phyloP scores from a whole-genome alignment of 2,888 invertebrate genomes.

The Watsonalla binaria region DNA sequence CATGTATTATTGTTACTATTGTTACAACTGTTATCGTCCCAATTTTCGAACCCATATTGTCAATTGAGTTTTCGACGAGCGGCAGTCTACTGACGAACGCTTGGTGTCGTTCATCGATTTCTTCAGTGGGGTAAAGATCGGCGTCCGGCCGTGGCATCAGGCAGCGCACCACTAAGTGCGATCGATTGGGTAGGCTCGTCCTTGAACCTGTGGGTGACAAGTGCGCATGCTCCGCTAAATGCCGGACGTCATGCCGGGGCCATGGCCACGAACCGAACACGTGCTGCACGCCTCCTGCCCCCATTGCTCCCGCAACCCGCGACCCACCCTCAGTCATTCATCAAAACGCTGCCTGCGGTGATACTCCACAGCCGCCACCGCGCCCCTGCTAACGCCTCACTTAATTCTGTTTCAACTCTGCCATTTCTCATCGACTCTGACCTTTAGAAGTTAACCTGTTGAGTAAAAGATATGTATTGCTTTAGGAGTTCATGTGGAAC shows the following conservation, averaged over 20 bases:
- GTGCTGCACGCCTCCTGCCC: conserved; percentile 36
- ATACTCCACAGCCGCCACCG: conserved; percentile 27
- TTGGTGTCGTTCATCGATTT: conserved; percentile 39
- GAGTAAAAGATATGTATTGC: conserved; percentile 26
- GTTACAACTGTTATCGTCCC: too few species aligned
- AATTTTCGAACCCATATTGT: too few species aligned
- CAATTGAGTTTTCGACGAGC: too few species aligned
- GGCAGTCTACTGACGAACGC: too few species aligned
- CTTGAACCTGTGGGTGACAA: conserved; percentile 58
- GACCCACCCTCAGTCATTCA: conserved; percentile 42
- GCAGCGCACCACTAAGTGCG: conserved; percentile 42
- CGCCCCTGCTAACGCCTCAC: conserved; percentile 18
- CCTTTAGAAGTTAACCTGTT: conserved; percentile 55
- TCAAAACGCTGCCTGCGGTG: conserved; percentile 38
- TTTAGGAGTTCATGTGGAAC: conserved; percentile 18
- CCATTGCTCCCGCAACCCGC: conserved; percentile 14
- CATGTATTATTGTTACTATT: too few species aligned
- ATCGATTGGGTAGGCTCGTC: conserved; percentile 56
- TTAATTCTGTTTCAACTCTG: conserved; percentile 53
- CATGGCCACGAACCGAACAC: conserved; percentile 60
- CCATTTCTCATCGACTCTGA: conserved; percentile 62
- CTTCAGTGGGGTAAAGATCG: conserved; percentile 34
- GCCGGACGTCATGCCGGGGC: conserved; percentile 66
- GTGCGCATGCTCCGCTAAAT: conserved; percentile 58
- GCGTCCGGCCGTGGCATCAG: conserved; percentile 59